Evolutionary conservation across 1,140 invertebrate species (phyloP).

Genomic region (Diorhabda carinulata): DNA sequence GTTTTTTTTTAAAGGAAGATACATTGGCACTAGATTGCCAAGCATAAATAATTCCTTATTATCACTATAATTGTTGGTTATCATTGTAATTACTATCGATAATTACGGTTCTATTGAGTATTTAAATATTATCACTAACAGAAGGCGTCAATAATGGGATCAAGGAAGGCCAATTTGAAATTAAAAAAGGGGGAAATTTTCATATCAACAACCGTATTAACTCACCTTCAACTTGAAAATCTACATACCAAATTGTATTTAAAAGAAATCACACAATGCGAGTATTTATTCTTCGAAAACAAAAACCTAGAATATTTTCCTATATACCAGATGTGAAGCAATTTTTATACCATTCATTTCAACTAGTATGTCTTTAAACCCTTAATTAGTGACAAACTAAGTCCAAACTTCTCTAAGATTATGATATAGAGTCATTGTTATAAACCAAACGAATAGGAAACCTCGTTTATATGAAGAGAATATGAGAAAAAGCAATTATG

Average conservation of each 20-base stretch:
- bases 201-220: not conserved
- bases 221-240: not conserved
- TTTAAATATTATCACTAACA: not conserved
- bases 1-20: not conserved
- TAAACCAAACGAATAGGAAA: too few relatives aligned
- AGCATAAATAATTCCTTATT: not conserved
- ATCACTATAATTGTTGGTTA: not conserved
- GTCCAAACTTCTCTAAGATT: too few relatives aligned
- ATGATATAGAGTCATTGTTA: too few relatives aligned
- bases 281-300: too few relatives aligned
- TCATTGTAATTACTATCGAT: not conserved
- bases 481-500: too few relatives aligned
- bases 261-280: too few relatives aligned
- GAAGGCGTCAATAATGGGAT: not conserved
- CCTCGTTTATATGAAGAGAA: too few relatives aligned
- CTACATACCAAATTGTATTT: not conserved
- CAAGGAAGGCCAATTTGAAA: not conserved
- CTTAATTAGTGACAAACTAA: too few relatives aligned
- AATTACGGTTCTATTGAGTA: not conserved
- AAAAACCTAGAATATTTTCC: too few relatives aligned
- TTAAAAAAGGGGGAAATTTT: not conserved
- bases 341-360: too few relatives aligned
- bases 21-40: not conserved
- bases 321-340: too few relatives aligned
- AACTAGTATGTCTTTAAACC: too few relatives aligned